Evolutionary conservation across 2,888 invertebrate genomes (phyloP).

Genomic region (Lacanobia oleracea): DNA sequence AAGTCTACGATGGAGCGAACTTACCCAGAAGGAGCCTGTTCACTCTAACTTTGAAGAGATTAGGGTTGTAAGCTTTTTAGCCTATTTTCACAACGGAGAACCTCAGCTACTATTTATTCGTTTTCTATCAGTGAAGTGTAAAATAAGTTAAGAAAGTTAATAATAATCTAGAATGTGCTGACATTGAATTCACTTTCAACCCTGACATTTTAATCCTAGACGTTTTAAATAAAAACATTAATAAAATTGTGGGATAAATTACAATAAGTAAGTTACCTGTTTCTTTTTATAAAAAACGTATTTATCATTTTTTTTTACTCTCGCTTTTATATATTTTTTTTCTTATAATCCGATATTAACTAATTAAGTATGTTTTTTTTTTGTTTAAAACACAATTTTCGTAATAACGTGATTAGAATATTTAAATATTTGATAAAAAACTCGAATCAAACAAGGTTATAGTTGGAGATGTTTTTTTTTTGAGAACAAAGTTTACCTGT

Average conservation of each 20-base stretch:
- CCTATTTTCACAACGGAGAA: no score
- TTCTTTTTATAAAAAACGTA: background rate
- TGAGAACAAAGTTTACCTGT: background rate
- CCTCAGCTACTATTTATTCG: no score
- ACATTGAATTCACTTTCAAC: slow-evolving; percentile 22
- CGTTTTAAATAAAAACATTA: background rate
- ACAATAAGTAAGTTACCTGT: background rate
- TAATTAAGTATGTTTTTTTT: slow-evolving; percentile 1
- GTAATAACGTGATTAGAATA: slow-evolving; percentile 18
- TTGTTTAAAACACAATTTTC: slow-evolving; percentile 3
- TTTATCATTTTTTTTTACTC: background rate
- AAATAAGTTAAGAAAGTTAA: background rate
- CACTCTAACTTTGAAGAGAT: no score
- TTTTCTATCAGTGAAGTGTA: no score
- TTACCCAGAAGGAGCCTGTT: no score
- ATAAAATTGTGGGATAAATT: background rate
- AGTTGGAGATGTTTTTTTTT: slow-evolving; percentile 1
- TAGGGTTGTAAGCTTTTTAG: no score
- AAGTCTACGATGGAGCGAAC: no score
- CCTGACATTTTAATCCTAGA: slow-evolving; percentile 24
- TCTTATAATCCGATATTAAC: background rate
- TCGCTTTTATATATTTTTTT: background rate
- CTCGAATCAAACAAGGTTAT: slow-evolving; percentile 34
- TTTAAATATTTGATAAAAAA: slow-evolving; percentile 27
- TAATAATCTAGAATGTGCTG: background rate